Percentiles rank a stretch among this genome's conserved stretches.
Evolutionary conservation across 2,797 vertebrate species (phyloP).

Genomic region (Microctenopoma steveboyesi): DNA sequence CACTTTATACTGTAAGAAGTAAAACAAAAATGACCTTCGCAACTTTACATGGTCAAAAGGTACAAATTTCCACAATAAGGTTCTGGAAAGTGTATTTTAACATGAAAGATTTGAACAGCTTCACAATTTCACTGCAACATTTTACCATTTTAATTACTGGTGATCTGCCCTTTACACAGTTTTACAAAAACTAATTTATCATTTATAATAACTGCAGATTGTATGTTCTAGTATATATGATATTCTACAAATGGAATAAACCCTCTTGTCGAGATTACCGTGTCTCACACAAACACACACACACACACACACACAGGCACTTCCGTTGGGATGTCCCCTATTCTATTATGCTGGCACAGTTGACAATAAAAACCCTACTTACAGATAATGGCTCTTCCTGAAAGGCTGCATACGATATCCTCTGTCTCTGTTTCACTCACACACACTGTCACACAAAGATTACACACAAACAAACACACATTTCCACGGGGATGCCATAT

Average conservation of each 20-base stretch:
- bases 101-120: no score
- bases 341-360: constrained; percentile 62
- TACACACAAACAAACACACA: constrained; percentile 12
- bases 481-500: constrained; percentile 45
- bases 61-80: no score
- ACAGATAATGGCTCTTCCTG: constrained; percentile 72
- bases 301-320: constrained; percentile 28
- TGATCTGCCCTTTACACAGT: no score
- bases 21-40: not conserved
- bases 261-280: not conserved
- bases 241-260: not conserved
- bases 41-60: no score
- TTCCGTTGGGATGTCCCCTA: constrained; percentile 68
- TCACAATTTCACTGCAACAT: no score
- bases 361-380: constrained; percentile 65
- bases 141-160: no score
- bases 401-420: constrained; percentile 69
- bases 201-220: not conserved
- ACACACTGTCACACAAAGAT: constrained; percentile 36
- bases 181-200: no score
- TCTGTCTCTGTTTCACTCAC: constrained; percentile 58
- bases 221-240: not conserved
- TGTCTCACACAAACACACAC: constrained; percentile 20
- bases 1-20: not conserved
- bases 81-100: no score